Conservation (phyloP, 2,113 vertebrate genomes). For the Rhipidura dahli region DNA sequence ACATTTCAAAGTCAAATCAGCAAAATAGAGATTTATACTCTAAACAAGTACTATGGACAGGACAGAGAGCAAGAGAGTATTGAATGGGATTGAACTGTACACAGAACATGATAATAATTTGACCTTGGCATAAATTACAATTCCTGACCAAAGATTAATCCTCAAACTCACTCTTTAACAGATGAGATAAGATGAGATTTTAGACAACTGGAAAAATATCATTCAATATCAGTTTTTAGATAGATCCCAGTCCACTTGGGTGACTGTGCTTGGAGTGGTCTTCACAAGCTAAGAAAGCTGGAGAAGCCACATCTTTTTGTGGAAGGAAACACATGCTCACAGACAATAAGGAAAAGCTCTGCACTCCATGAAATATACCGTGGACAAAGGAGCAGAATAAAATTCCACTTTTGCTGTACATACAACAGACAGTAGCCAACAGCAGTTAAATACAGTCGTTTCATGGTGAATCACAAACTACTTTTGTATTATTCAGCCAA, state of each 20-base stretch:
- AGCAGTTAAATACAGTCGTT: background rate
- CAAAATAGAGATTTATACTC: background rate
- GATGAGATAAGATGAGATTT: too few relatives aligned
- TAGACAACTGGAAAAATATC: too few relatives aligned
- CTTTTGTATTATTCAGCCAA: background rate
- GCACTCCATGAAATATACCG: background rate
- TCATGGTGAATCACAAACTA: background rate
- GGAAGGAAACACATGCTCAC: background rate
- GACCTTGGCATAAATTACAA: background rate
- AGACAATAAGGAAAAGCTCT: background rate
- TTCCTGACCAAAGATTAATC: background rate
- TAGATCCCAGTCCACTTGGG: background rate
- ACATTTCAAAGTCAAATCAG: background rate
- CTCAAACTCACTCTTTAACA: background rate
- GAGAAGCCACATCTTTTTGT: background rate
- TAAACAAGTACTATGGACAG: background rate
- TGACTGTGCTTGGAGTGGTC: background rate
- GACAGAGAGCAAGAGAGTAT: rapidly evolving
- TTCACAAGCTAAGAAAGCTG: background rate
- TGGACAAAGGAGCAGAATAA: background rate
- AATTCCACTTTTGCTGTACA: rapidly evolving
- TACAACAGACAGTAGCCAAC: background rate
- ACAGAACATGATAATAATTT: background rate
- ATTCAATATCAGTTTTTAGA: background rate
- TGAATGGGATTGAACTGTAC: background rate